A percentile compares a stretch with the other conserved stretches of the same genome.
Conservation (phyloP, 1,140 invertebrate genomes). For the Drosophila burlai region DNA sequence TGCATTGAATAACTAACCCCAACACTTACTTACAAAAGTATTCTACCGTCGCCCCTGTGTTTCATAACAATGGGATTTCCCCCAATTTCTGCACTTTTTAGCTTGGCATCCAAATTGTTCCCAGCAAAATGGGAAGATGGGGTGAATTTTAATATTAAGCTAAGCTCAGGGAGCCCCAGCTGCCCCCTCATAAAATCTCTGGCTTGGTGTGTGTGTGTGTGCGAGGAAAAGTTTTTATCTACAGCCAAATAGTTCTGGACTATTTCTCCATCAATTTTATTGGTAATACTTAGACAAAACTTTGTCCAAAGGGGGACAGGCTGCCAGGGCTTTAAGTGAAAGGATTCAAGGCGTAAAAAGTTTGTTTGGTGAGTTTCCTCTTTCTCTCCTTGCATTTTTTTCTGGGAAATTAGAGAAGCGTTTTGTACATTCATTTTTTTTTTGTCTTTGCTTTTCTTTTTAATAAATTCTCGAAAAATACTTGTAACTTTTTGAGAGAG, state of each 20-base stretch:
- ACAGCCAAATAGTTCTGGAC: constrained; percentile 79
- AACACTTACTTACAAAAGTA: constrained; percentile 54
- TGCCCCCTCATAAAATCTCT: constrained; percentile 15
- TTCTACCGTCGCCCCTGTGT: constrained; percentile 44
- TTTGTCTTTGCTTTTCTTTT: constrained; percentile 43
- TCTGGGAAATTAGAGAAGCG: constrained; percentile 50
- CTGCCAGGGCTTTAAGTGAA: constrained; percentile 66
- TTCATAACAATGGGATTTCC: constrained; percentile 49
- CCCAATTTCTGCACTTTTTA: constrained; percentile 49
- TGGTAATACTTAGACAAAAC: constrained; percentile 83
- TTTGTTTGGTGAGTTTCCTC: constrained; percentile 38
- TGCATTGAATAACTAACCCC: constrained; percentile 34
- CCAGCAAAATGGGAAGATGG: constrained; percentile 1
- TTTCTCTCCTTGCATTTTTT: background rate
- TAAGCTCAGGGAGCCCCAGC: constrained; percentile 48
- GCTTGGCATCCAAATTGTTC: constrained; percentile 58
- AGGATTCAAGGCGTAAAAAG: constrained; percentile 74
- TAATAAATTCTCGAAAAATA: constrained; percentile 64
- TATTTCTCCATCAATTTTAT: constrained; percentile 83
- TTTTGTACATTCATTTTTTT: constrained; percentile 52
- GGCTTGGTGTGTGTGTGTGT: constrained; percentile 19
- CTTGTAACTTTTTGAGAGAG: constrained; percentile 35
- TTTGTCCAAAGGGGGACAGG: constrained; percentile 45
- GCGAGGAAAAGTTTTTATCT: constrained; percentile 71
- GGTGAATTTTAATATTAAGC: constrained; percentile 72